Percentiles rank a stretch among this genome's conserved stretches.
phyloP scores from a whole-genome alignment of 2,113 vertebrate species.

The Python bivittatus region DNA sequence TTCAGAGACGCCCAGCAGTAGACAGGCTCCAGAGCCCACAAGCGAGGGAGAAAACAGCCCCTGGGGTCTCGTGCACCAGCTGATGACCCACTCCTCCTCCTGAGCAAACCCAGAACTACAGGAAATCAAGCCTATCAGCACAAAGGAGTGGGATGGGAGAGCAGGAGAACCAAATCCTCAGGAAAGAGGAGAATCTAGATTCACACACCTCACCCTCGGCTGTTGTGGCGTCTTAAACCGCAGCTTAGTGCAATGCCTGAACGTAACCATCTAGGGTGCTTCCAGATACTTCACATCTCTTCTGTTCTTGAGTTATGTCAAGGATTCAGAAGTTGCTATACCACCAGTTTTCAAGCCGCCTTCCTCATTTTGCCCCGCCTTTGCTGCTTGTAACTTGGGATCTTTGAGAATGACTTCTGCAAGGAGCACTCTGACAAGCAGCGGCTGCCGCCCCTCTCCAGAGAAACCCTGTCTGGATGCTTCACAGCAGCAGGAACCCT shows the following conservation, averaged over 20 bases:
- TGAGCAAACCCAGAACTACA: background rate
- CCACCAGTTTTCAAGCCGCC: too few relatives aligned
- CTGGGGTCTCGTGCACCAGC: background rate
- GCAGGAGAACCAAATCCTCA: background rate
- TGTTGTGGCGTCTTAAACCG: background rate
- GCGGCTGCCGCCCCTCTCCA: conserved; percentile 75
- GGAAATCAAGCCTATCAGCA: background rate
- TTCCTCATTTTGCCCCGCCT: too few relatives aligned
- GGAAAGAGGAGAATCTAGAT: background rate
- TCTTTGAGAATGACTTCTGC: conserved; percentile 80
- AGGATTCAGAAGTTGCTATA: too few relatives aligned
- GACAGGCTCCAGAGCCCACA: too few relatives aligned
- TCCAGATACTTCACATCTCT: too few relatives aligned
- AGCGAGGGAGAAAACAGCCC: background rate
- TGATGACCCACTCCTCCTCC: background rate
- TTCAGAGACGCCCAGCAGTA: background rate
- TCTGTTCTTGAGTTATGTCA: too few relatives aligned
- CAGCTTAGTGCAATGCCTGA: background rate
- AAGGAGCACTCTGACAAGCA: conserved; percentile 79
- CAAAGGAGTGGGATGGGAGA: background rate
- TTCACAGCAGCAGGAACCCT: conserved; percentile 75
- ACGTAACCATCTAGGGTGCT: background rate
- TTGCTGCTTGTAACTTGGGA: conserved; percentile 70
- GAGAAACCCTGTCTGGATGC: conserved; percentile 74
- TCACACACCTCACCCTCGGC: background rate